Evolutionary conservation across 1,140 invertebrate genomes (phyloP).

Genomic region (Chironomus striatipennis): DNA sequence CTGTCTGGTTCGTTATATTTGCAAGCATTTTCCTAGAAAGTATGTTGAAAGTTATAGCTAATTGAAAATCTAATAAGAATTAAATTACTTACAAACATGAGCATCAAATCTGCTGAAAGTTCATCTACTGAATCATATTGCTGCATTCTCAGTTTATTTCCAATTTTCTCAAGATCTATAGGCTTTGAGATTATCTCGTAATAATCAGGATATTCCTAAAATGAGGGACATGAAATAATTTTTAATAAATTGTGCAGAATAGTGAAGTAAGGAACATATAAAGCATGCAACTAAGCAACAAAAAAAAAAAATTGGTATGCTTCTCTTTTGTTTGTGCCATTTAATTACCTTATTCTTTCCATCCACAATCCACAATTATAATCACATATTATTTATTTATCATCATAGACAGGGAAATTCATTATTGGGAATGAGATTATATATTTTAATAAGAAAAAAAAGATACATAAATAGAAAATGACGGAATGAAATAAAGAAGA

Average conservation of each 20-base stretch:
- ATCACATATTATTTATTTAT: neutral
- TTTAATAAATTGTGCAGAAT: neutral
- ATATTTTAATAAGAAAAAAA: neutral
- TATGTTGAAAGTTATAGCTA: too few species aligned
- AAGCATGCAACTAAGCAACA: neutral
- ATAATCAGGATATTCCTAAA: slow-evolving; percentile 89
- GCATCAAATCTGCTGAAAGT: slow-evolving; percentile 82
- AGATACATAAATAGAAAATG: neutral
- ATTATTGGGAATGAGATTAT: neutral
- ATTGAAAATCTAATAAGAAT: too few species aligned
- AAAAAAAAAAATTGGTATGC: neutral
- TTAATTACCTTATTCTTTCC: slow-evolving; percentile 26
- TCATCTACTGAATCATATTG: slow-evolving; percentile 82
- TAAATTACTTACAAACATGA: slow-evolving; percentile 70
- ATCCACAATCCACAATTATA: slow-evolving; percentile 21
- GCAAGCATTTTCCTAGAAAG: slow-evolving; percentile 74
- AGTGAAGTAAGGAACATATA: neutral
- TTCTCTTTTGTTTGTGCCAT: neutral
- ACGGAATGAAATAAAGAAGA: slow-evolving; percentile 10
- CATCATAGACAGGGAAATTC: neutral
- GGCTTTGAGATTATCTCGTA: slow-evolving; percentile 97
- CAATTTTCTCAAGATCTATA: slow-evolving; percentile 94
- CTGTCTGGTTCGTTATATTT: slow-evolving; percentile 99
- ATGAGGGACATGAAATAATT: slow-evolving; percentile 25
- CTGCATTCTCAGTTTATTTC: slow-evolving; percentile 71